Percentiles rank a stretch among this genome's conserved stretches.
Evolutionary conservation across 2,113 vertebrate genomes (phyloP).

Genomic region (Thunnus thynnus): DNA sequence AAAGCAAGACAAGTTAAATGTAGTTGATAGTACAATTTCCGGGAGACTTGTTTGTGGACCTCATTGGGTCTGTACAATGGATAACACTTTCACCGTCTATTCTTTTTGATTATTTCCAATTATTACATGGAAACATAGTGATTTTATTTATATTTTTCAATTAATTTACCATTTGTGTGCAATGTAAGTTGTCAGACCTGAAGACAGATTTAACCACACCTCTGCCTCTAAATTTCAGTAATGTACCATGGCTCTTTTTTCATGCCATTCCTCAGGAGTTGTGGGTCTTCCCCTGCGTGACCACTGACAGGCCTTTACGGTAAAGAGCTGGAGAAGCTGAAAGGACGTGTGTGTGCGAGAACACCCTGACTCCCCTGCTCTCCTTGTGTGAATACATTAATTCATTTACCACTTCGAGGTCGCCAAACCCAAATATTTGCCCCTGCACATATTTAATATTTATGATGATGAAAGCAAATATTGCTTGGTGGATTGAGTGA

Average conservation of each 20-base stretch:
- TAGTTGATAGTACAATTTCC: background rate
- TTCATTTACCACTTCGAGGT: constrained; percentile 85
- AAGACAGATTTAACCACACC: constrained; percentile 21
- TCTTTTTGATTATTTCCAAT: background rate
- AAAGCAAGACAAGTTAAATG: constrained; percentile 4
- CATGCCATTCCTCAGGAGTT: constrained; percentile 51
- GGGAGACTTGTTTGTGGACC: constrained; percentile 1
- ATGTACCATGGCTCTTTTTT: constrained; percentile 45
- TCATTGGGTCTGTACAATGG: background rate
- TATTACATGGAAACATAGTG: background rate
- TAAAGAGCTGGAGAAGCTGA: constrained; percentile 73
- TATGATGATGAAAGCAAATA: constrained; percentile 86
- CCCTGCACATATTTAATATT: constrained; percentile 84
- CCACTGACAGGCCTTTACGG: constrained; percentile 80
- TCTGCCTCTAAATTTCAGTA: constrained; percentile 31
- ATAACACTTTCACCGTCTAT: background rate
- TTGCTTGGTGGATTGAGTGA: constrained; percentile 80
- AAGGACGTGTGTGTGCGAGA: constrained; percentile 73
- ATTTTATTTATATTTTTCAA: constrained; percentile 17
- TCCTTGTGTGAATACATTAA: constrained; percentile 82
- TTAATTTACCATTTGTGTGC: background rate
- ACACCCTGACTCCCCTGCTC: constrained; percentile 72
- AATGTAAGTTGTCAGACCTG: constrained; percentile 13
- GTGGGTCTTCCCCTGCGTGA: constrained; percentile 70
- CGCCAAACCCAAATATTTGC: constrained; percentile 85